phyloP scores from a whole-genome alignment of 2,888 invertebrate genomes.

The Celastrina argiolus region DNA sequence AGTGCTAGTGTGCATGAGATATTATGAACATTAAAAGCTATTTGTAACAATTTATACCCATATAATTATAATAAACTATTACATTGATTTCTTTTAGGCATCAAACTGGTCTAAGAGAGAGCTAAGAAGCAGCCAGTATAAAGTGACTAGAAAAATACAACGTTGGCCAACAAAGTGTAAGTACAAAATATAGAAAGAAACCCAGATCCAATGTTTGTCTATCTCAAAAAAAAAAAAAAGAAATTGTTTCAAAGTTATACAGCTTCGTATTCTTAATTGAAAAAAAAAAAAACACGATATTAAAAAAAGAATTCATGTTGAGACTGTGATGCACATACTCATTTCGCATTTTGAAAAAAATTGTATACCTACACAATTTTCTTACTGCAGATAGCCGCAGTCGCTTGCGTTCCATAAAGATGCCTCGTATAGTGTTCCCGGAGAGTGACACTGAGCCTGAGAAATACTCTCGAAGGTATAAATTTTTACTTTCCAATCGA shows the following conservation, averaged over 20 bases:
- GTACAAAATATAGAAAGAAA: constrained; percentile 33
- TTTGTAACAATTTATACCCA: too few relatives aligned
- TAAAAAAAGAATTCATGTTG: not conserved
- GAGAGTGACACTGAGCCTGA: constrained; percentile 75
- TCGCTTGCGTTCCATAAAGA: constrained; percentile 64
- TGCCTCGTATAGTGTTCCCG: constrained; percentile 71
- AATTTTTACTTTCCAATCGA: too few relatives aligned
- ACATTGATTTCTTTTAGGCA: constrained; percentile 44
- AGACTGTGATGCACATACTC: not conserved
- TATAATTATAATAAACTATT: too few relatives aligned
- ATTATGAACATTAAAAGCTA: too few relatives aligned
- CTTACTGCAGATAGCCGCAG: constrained; percentile 53
- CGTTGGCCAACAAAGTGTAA: constrained; percentile 71
- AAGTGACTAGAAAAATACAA: constrained; percentile 71
- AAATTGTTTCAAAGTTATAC: too few relatives aligned
- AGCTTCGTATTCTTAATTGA: too few relatives aligned
- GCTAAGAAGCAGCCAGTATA: constrained; percentile 68
- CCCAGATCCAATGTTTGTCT: not conserved
- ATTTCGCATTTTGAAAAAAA: not conserved
- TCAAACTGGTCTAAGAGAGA: constrained; percentile 67
- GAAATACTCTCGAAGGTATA: constrained; percentile 70
- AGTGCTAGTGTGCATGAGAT: too few relatives aligned
- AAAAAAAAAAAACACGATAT: not conserved
- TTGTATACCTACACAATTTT: constrained; percentile 24
- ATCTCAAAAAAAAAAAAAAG: not conserved